These are phyloP conservation scores for Remorina albescens DNA, from an alignment of 2,797 vertebrate genomes.

Conservation along the genomic window DNA sequence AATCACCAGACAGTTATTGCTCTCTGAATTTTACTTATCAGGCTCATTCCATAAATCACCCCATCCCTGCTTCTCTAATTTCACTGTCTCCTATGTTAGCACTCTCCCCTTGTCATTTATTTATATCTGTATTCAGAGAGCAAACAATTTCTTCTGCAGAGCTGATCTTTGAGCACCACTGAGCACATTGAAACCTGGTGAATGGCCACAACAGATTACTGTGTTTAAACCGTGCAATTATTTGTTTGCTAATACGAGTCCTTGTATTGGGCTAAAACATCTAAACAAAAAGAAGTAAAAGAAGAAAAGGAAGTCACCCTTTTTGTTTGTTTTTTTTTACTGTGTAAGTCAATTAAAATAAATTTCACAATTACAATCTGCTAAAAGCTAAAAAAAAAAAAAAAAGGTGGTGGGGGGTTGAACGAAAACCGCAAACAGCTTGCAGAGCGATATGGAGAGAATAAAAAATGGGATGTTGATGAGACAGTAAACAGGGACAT, in stretches of 20 bases:
- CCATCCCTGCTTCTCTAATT: slow-evolving; percentile 50
- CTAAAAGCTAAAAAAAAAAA: slow-evolving; percentile 27
- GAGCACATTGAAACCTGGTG: slow-evolving; percentile 25
- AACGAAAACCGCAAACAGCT: slow-evolving; percentile 30
- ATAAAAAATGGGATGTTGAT: slow-evolving; percentile 23
- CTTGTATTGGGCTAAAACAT: slow-evolving; percentile 16
- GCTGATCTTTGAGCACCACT: slow-evolving; percentile 35
- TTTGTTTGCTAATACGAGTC: slow-evolving; percentile 8
- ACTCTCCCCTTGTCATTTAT: slow-evolving; percentile 40
- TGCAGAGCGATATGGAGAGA: slow-evolving; percentile 19
- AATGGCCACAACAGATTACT: slow-evolving; percentile 1
- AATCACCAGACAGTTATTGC: slow-evolving; percentile 62
- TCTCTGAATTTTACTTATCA: slow-evolving; percentile 56
- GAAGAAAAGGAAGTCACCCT: background rate
- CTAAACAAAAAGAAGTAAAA: background rate
- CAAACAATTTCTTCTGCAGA: slow-evolving; percentile 5
- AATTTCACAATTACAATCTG: slow-evolving; percentile 37
- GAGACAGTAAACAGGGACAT: slow-evolving; percentile 18
- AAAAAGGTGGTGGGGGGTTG: background rate
- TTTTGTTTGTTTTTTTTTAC: slow-evolving; percentile 11
- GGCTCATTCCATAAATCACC: slow-evolving; percentile 65
- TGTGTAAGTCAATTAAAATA: slow-evolving; percentile 45
- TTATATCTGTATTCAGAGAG: slow-evolving; percentile 37
- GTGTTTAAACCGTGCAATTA: slow-evolving; percentile 27
- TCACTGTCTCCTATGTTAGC: slow-evolving; percentile 35